Conservation (phyloP, 2,113 vertebrate genomes). For the Cervus canadensis region DNA sequence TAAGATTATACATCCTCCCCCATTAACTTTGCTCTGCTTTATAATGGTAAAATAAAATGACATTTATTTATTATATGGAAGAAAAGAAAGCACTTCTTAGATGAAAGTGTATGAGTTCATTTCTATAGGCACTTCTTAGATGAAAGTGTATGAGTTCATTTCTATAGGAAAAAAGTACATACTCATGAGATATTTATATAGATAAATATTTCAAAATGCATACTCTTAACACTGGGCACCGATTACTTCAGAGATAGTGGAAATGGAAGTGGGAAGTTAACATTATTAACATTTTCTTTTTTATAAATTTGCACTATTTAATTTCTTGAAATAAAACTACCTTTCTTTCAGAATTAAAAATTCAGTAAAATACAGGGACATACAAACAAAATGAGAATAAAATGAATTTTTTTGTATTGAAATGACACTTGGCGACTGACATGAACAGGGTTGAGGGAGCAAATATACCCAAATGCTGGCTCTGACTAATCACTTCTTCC, state of each 20-base stretch:
- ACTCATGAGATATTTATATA: neutral
- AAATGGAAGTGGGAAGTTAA: neutral
- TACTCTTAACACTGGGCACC: neutral
- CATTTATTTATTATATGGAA: neutral
- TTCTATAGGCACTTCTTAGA: neutral
- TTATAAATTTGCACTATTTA: neutral
- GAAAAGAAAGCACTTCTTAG: neutral
- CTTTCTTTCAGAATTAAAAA: slow-evolving; percentile 13
- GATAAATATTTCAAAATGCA: neutral
- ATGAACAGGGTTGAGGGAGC: neutral
- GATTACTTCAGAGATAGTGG: neutral
- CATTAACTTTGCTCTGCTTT: neutral
- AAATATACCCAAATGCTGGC: neutral
- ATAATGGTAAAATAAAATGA: neutral
- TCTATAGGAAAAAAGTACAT: neutral
- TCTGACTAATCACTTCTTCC: neutral
- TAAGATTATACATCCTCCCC: neutral
- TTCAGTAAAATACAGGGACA: neutral
- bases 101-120: neutral
- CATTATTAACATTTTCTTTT: neutral
- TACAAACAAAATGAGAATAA: neutral
- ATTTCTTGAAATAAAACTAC: neutral
- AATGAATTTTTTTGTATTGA: neutral
- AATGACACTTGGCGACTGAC: neutral
- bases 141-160: neutral